Evolutionary conservation across 2,888 invertebrate species (phyloP), one percentile per base, ranked within the genome.

Genomic region (Villa cingulata): DNA sequence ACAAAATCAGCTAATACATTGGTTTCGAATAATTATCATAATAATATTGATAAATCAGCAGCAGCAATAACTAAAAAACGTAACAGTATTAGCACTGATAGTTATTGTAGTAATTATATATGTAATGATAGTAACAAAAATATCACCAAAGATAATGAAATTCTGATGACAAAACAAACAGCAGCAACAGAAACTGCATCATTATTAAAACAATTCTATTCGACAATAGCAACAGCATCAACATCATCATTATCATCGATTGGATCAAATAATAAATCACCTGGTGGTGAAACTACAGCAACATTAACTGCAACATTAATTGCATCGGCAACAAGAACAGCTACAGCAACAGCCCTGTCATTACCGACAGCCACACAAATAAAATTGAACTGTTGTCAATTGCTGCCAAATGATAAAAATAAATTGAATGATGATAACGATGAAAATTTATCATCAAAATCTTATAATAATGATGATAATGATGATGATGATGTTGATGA

Each of bases 311-410:
- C 36, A 15, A 4, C 36, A 32, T 32, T 12, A 32, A 12, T 32
- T 15, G 14, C 36, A 7, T 36, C 36, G 12, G n/a, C 36, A 36
- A n/a, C 19, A 38, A 3, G 18, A 38, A 20, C 19, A 38, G 10
- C 14, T 2, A 14, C 23, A 23, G 23, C 23, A 23, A 23, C 23
- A 23, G 23, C 23, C n/a, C 6, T 34, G 36, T 36, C 29, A 41
- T 43, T 43, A 17, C 37, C 48, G 20, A 38, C 52, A 41, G 38
- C 49, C 37, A 41, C 43, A 40, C 34, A 46, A 43, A 15, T 16
- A 12, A 39, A 39, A n/a, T n/a, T 47, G 43, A 16, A 43, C 34
- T 42, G n/a, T 43, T 15, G n/a, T 10, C 12, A 34, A 15, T 15
- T 4, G 12, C 12, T 15, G 12, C n/a, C 29, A 32, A 32, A 5